Conservation (phyloP, 2,888 invertebrate species). For the Nemotelus pantherinus region DNA sequence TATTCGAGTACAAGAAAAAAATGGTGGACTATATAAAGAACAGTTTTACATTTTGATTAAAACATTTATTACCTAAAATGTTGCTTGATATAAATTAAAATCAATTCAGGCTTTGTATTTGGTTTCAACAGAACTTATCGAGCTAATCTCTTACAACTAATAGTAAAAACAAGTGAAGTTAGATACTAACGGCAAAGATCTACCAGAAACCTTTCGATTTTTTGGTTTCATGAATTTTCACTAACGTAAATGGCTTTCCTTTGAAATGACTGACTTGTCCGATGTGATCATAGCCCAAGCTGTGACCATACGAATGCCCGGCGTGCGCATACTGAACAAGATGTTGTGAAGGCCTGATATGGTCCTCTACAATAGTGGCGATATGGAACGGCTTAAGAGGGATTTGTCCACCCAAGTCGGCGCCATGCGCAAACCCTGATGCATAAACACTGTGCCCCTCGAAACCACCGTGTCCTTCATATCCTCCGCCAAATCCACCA, state of each 20-base stretch:
- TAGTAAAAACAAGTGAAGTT: not conserved
- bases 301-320: not conserved
- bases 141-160: conserved; percentile 13
- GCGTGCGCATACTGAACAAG: not conserved
- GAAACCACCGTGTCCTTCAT: not conserved
- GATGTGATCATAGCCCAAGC: not conserved
- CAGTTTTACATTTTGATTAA: conserved; percentile 5
- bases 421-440: not conserved
- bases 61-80: conserved; percentile 12
- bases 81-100: conserved; percentile 32
- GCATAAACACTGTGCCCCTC: not conserved
- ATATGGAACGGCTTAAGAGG: conserved; percentile 29
- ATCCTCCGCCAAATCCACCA: not conserved
- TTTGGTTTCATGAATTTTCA: conserved; percentile 30
- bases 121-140: conserved; percentile 19
- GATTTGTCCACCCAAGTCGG: not conserved
- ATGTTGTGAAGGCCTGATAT: conserved; percentile 2
- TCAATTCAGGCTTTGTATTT: conserved; percentile 36
- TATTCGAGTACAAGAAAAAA: too few species aligned
- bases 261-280: conserved; percentile 1
- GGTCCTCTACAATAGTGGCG: conserved; percentile 30
- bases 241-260: conserved; percentile 11
- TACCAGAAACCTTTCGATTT: conserved; percentile 22
- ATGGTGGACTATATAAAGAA: not conserved
- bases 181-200: not conserved